Percentiles rank a stretch among this genome's conserved stretches.
Conservation (phyloP, 2,888 invertebrate genomes). For the Cartodere bifasciata region DNA sequence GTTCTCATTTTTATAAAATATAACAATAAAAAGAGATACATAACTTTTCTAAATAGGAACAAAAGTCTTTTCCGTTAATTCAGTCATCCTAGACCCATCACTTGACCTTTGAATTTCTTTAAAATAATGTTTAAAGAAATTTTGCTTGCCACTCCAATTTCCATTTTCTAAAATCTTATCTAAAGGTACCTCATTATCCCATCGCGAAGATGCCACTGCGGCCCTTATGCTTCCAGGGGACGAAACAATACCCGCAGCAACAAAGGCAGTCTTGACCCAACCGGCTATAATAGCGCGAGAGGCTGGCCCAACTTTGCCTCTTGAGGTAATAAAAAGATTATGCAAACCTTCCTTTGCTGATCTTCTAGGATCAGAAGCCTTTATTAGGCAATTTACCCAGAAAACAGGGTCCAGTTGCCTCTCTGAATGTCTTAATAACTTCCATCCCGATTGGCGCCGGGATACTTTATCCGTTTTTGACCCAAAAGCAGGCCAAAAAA, state of each 20-base stretch:
- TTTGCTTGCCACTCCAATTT: constrained; percentile 1
- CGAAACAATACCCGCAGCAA: neutral
- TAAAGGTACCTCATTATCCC: constrained; percentile 4
- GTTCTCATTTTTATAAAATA: no score
- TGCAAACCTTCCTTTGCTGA: neutral
- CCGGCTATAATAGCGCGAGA: constrained; percentile 7
- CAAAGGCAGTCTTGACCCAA: constrained; percentile 5
- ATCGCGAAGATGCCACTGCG: constrained; percentile 8
- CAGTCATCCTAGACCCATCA: no score
- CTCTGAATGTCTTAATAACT: neutral
- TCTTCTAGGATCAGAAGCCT: neutral
- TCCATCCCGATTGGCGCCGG: neutral
- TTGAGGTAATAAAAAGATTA: constrained; percentile 5
- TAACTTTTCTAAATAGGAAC: no score
- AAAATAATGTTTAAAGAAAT: constrained; percentile 6
- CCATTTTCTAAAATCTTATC: constrained; percentile 4
- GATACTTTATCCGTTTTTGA: constrained; percentile 2
- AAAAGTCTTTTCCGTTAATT: no score
- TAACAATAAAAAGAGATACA: no score
- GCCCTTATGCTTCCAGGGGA: constrained; percentile 5
- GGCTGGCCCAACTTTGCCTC: constrained; percentile 7
- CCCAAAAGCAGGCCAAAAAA: neutral
- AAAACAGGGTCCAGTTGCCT: neutral
- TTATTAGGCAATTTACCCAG: no score
- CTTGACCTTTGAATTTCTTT: no score